phyloP scores from a whole-genome alignment of 2,797 vertebrate species.

The Rhinichthys osculus region DNA sequence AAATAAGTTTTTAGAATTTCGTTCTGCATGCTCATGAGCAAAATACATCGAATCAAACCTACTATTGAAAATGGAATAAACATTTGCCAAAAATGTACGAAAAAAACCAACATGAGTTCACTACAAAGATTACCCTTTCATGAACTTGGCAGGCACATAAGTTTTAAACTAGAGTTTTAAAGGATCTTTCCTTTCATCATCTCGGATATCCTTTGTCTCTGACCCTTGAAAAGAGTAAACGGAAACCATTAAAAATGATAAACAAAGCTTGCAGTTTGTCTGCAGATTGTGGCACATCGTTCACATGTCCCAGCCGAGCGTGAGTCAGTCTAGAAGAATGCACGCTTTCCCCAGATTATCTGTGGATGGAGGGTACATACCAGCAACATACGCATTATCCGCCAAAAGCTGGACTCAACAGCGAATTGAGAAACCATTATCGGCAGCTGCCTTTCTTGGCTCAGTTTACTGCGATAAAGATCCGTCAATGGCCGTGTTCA shows the following conservation, averaged over 20 bases:
- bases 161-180: not conserved
- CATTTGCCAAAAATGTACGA: not conserved
- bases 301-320: conserved; percentile 29
- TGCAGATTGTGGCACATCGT: conserved; percentile 18
- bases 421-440: conserved; percentile 56
- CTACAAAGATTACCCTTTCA: not conserved
- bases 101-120: not conserved
- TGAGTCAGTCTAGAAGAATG: conserved; percentile 53
- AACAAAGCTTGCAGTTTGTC: conserved; percentile 39
- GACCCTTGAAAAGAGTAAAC: conserved; percentile 3
- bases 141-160: not conserved
- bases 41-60: not conserved
- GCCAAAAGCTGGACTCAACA: conserved; percentile 28
- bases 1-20: too few relatives aligned
- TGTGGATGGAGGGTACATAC: conserved; percentile 48
- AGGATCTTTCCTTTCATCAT: conserved; percentile 13
- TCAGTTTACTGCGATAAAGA: conserved; percentile 34
- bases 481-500: conserved; percentile 23
- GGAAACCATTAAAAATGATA: conserved; percentile 37
- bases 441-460: conserved; percentile 59
- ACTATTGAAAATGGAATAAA: not conserved
- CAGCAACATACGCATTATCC: conserved; percentile 34
- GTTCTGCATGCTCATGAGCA: not conserved
- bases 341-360: conserved; percentile 51
- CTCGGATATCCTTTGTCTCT: conserved; percentile 1